Base-by-base conservation (phyloP, 2,888 invertebrate species). In the Cantharis nigra region DNA sequence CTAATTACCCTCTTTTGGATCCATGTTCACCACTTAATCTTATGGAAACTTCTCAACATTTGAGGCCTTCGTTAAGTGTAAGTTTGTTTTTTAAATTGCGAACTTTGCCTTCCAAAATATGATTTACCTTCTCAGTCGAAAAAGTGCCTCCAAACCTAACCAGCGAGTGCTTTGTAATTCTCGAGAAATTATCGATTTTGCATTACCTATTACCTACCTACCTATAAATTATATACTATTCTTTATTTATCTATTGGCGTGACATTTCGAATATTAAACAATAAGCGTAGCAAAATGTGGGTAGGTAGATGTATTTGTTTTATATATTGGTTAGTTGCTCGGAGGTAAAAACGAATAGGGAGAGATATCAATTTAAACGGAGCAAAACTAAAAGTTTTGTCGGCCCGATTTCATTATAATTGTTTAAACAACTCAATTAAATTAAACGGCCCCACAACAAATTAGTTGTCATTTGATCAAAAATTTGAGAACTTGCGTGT, bases 391-490 rank as follows among this genome's bases (percentile, higher is more conserved):
- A 13, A 67, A n/a, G n/a, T 67, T 67, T 67, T 11, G n/a, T n/a
- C 23, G 49, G 77, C 80, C 79, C 71, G 78, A 79, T 75, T 78
- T 80, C 79, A 79, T 72, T 79, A 78, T 80, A 80, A 80, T 80
- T 73, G 79, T 78, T 79, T 81, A 78, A 79, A 81, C 79, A 81
- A 81, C 81, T 76, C 77, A 74, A 64, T 73, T 80, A 83, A 84
- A 85, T 85, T 85, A 85, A 81, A 84, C 80, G 81, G 80, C 79
- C 69, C 74, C 81, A 78, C 83, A 85, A 85, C 85, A 83, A 85
- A 84, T 85, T 85, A 84, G 85, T 85, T 86, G 85, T 86, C 86
- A 85, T 85, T 84, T 83, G 83, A 84, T 84, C 82, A 83, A 81
- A 82, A 73, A 74, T 75, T 82, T 75, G 76, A 80, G 78, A 79